phyloP scores from a whole-genome alignment of 2,888 invertebrate genomes.

The Saturnia japonica region DNA sequence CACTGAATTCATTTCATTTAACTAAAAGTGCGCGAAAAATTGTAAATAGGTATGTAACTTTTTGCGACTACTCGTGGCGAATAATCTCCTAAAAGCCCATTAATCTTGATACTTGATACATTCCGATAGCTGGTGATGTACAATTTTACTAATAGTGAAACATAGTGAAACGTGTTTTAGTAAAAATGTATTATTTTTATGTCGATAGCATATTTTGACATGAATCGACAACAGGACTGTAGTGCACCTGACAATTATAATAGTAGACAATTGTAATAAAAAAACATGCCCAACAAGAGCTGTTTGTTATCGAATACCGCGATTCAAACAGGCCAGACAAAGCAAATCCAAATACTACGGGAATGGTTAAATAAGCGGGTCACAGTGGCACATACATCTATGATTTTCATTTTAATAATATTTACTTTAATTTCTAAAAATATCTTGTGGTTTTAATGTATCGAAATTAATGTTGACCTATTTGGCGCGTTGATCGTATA shows the following conservation, averaged over 20 bases:
- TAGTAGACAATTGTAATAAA: too few relatives aligned
- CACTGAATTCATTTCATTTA: neutral
- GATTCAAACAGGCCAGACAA: too few relatives aligned
- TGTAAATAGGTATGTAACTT: neutral
- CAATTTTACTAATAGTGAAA: neutral
- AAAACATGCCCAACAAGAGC: too few relatives aligned
- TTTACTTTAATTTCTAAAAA: slow-evolving; percentile 1
- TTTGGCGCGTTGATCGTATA: slow-evolving; percentile 17
- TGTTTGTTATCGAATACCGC: too few relatives aligned
- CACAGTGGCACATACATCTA: neutral
- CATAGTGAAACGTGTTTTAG: neutral
- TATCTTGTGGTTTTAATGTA: neutral
- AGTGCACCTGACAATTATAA: neutral
- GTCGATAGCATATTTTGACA: neutral
- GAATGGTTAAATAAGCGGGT: neutral
- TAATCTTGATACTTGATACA: slow-evolving; percentile 5
- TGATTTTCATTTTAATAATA: neutral
- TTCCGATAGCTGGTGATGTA: neutral
- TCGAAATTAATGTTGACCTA: slow-evolving; percentile 18
- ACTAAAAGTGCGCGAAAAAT: neutral
- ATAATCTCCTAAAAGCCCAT: slow-evolving; percentile 7
- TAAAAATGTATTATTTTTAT: neutral
- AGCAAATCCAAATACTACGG: too few relatives aligned
- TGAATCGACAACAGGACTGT: neutral
- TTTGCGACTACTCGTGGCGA: neutral